Percentiles rank a stretch among this genome's conserved stretches.
Evolutionary conservation across 2,888 invertebrate species (phyloP).

Genomic region (Latrodectus hesperus): DNA sequence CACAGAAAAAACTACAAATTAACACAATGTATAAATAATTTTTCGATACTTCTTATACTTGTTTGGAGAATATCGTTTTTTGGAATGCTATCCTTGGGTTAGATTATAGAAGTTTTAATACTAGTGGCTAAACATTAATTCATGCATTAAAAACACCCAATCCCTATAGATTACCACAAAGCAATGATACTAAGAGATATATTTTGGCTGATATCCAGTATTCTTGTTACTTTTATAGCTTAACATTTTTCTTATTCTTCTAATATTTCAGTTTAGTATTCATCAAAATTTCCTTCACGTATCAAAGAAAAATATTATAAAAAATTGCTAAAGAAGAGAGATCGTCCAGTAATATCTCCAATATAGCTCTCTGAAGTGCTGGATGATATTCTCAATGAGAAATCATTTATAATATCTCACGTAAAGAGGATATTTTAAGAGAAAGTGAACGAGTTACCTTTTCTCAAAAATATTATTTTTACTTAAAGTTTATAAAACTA

Average conservation of each 20-base stretch:
- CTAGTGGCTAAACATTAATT: background rate
- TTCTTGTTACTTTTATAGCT: slow-evolving; percentile 20
- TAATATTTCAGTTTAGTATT: slow-evolving; percentile 25
- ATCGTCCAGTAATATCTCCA: slow-evolving; percentile 8
- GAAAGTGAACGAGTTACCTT: too few species aligned
- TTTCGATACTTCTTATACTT: too few species aligned
- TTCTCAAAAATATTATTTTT: too few species aligned
- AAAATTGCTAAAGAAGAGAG: background rate
- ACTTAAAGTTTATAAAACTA: too few species aligned
- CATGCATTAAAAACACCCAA: slow-evolving; percentile 35
- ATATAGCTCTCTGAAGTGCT: slow-evolving; percentile 23
- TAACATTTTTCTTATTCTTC: background rate
- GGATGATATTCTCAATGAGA: slow-evolving; percentile 9
- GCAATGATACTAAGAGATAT: slow-evolving; percentile 29
- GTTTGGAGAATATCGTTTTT: too few species aligned
- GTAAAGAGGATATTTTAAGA: background rate
- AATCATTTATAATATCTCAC: slow-evolving; percentile 21
- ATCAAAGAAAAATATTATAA: background rate
- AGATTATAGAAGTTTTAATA: too few species aligned
- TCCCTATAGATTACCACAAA: slow-evolving; percentile 36
- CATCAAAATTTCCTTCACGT: slow-evolving; percentile 46
- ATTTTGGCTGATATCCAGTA: slow-evolving; percentile 54
- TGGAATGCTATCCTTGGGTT: too few species aligned
- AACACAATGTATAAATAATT: too few species aligned
- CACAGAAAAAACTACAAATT: too few species aligned